A percentile compares a stretch with the other conserved stretches of the same genome.
phyloP scores from a whole-genome alignment of 1,140 invertebrate genomes.

The Bombus terrestris region DNA sequence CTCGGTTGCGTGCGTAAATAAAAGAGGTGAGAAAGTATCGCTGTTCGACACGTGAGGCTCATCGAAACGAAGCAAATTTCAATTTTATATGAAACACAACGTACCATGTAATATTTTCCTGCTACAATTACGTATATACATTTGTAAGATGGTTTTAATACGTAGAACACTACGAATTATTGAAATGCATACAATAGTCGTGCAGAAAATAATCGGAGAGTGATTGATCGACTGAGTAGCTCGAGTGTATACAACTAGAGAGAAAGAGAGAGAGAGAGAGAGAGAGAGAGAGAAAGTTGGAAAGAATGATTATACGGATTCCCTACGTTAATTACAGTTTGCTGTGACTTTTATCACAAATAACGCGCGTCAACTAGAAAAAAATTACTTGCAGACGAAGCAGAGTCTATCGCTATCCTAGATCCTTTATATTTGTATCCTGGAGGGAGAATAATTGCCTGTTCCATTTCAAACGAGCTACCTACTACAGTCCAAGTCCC shows the following conservation, averaged over 20 bases:
- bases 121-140: not conserved
- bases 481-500: not conserved
- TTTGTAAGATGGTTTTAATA: not conserved
- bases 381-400: not conserved
- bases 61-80: not conserved
- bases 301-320: conserved; percentile 5
- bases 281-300: not conserved
- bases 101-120: not conserved
- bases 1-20: not conserved
- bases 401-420: not conserved
- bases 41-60: not conserved
- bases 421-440: not conserved
- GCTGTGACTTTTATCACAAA: not conserved
- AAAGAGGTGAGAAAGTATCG: not conserved
- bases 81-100: not conserved
- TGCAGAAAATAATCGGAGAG: not conserved
- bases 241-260: not conserved
- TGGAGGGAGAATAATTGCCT: not conserved
- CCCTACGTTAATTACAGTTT: not conserved
- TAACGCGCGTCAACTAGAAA: not conserved
- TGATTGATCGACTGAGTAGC: too few species aligned
- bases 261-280: too few species aligned
- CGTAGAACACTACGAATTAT: not conserved
- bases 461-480: not conserved
- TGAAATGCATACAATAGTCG: not conserved